phyloP scores from a whole-genome alignment of 1,140 invertebrate species.

The Coptotermes formosanus region DNA sequence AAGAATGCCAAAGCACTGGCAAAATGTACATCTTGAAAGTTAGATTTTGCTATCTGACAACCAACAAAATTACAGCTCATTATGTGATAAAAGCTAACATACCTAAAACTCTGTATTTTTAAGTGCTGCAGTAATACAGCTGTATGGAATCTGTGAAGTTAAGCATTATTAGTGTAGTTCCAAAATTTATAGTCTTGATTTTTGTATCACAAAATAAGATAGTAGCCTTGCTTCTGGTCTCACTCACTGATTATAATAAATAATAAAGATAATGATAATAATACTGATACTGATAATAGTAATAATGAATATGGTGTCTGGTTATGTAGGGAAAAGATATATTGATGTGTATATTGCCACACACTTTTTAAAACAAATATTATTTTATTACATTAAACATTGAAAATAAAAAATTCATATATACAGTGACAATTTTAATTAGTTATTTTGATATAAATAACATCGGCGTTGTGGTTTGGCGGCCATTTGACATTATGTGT shows the following conservation, averaged over 20 bases:
- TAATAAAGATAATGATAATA: background rate
- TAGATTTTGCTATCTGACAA: background rate
- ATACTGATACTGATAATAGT: background rate
- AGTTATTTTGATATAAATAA: constrained; percentile 10
- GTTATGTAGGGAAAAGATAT: background rate
- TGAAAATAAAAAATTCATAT: background rate
- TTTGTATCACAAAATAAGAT: background rate
- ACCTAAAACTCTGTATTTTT: background rate
- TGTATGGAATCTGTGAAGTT: background rate
- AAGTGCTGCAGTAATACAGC: background rate
- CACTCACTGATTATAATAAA: background rate
- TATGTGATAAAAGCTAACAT: background rate
- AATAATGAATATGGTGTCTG: constrained; percentile 2
- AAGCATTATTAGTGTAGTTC: no score
- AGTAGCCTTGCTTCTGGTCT: background rate
- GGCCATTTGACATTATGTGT: background rate
- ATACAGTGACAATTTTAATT: background rate
- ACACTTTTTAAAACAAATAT: background rate
- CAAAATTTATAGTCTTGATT: background rate
- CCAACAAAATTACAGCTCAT: background rate
- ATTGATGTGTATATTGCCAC: constrained; percentile 2
- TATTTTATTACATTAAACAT: background rate
- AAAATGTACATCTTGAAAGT: background rate
- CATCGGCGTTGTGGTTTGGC: background rate
- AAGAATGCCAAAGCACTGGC: no score